Percentiles rank a stretch among this genome's conserved stretches.
phyloP scores from a whole-genome alignment of 1,140 invertebrate genomes.

The Holcopasites calliopsidis region DNA sequence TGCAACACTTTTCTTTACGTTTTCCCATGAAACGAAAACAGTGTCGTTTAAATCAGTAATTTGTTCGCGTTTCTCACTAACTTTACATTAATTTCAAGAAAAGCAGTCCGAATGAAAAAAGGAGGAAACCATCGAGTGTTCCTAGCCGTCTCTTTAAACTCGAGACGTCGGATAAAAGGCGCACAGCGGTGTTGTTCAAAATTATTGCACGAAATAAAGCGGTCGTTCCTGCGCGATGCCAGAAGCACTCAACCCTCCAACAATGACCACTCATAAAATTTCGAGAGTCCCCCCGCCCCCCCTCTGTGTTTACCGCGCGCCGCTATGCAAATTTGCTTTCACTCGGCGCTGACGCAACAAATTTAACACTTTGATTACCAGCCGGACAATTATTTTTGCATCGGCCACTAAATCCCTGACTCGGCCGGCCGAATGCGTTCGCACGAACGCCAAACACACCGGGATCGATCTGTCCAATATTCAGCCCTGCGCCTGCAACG shows the following conservation, averaged over 20 bases:
- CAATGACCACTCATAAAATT: conserved; percentile 40
- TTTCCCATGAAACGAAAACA: no score
- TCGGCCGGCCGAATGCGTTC: conserved; percentile 5
- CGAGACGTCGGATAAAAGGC: not conserved
- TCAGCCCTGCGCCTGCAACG: conserved; percentile 14
- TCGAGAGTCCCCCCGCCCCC: not conserved
- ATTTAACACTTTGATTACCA: conserved; percentile 52
- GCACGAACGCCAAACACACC: conserved; percentile 32
- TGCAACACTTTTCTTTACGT: no score
- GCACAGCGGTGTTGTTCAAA: not conserved
- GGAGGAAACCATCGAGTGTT: no score
- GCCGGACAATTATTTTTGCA: conserved; percentile 42
- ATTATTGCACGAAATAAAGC: conserved; percentile 36
- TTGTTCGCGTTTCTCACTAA: no score
- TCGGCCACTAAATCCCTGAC: not conserved
- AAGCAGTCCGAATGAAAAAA: no score
- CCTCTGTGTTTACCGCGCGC: conserved; percentile 3
- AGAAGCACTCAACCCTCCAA: not conserved
- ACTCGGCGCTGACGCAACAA: conserved; percentile 1
- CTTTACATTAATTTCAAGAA: no score
- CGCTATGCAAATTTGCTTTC: conserved; percentile 47
- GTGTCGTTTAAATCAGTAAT: no score
- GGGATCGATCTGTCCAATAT: conserved; percentile 34
- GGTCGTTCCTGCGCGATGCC: not conserved
- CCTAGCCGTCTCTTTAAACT: no score